Base-by-base conservation (phyloP, 2,797 vertebrate species). In the Poecilia wingei region DNA sequence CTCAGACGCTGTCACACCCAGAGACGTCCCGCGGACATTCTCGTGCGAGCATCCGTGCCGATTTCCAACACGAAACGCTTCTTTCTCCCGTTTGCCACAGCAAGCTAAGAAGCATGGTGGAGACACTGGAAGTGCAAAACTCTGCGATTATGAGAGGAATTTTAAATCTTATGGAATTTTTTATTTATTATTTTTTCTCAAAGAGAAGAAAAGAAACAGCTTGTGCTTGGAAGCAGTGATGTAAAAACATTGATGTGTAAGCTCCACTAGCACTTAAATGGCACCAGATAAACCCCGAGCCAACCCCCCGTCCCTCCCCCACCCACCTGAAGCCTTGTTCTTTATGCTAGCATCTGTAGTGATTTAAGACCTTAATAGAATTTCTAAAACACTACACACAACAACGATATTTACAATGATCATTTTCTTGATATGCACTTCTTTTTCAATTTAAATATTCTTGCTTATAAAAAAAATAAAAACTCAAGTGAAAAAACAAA, bases 401-500 rank as follows among this genome's bases (percentile, higher is more conserved):
- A 93, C 86, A 88, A 87, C 87, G 84, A 88, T 95, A 94, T 95
- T 93, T 93, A 95, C 95, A 94, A 88, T 89, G 87, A 89, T 92
- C 83, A 66, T 90, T 88, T 84, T 84, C 69, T 91, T 92, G 93
- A 94, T 95, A 93, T 90, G 89, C 91, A 92, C 87, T 89, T 91
- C 86, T 85, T 88, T 55, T 87, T 82, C 70, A 86, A 91, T 94
- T 95, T 94, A 94, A 95, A 96, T 95, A 94, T 93, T 91, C 93
- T 89, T 83, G 87, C 89, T 91, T 92, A 89, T 92, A 95, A 95
- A 95, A 94, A 85, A 88, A 87, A 88, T 36, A 77, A 91, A 87
- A 93, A 88, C 81, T 86, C 22, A 41, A 88, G 86, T 91, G 84
- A 89, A 91, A 92, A 83, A 91, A 86, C 46, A 47, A 16, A 83